A percentile compares a stretch with the other conserved stretches of the same genome.
phyloP scores from a whole-genome alignment of 2,888 invertebrate genomes.

The Cataglyphis cursor region DNA sequence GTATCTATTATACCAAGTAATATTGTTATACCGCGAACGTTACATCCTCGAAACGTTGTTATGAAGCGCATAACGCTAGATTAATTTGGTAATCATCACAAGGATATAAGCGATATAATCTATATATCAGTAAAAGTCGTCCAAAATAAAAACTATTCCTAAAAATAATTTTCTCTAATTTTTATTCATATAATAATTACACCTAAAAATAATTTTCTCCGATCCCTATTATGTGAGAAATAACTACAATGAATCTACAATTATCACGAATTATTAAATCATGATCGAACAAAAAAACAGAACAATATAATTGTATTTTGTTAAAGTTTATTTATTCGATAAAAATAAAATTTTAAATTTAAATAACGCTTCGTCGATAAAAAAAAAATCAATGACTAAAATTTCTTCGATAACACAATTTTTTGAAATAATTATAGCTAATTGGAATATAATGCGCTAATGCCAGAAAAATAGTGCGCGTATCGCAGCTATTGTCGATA shows the following conservation, averaged over 20 bases:
- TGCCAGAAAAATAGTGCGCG: slow-evolving; percentile 8
- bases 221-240: not conserved
- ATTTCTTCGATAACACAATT: not conserved
- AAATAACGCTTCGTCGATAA: not conserved
- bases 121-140: slow-evolving; percentile 32
- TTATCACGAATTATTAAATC: slow-evolving; percentile 7
- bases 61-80: slow-evolving; percentile 12
- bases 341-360: slow-evolving; percentile 18
- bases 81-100: slow-evolving; percentile 18
- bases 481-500: slow-evolving; percentile 2
- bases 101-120: slow-evolving; percentile 13
- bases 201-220: not conserved
- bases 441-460: slow-evolving; percentile 1
- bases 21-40: not conserved
- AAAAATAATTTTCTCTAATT: not conserved
- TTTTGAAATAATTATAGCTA: slow-evolving; percentile 9
- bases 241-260: not conserved
- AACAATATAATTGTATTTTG: not conserved
- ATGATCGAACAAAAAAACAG: not conserved
- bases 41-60: not conserved
- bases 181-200: not conserved
- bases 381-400: not conserved
- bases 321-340: not conserved
- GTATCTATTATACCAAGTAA: not conserved
- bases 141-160: not conserved